Evolutionary conservation across 1,140 invertebrate genomes (phyloP).

Genomic region (Drosophila paulistorum): DNA sequence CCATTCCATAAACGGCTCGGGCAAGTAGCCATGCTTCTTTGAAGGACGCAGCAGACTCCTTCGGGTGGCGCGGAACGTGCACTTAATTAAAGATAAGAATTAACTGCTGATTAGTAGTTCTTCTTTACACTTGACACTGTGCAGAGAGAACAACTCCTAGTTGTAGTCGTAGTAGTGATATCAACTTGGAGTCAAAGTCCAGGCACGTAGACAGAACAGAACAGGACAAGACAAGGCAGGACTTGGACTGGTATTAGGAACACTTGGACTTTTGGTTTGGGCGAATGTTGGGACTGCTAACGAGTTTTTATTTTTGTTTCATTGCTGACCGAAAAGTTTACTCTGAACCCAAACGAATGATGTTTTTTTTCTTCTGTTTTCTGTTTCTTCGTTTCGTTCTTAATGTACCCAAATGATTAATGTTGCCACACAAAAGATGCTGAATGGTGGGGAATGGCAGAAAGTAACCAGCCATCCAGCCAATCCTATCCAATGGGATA

Average conservation of each 20-base stretch:
- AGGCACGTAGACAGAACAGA: constrained; percentile 54
- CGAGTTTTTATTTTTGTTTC: constrained; percentile 79
- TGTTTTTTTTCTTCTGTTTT: too few species aligned
- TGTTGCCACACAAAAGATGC: constrained; percentile 37
- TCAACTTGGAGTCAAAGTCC: constrained; percentile 42
- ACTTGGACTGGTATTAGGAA: constrained; percentile 9
- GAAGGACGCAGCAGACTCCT: constrained; percentile 19
- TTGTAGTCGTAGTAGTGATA: constrained; percentile 15
- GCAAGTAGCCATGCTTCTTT: constrained; percentile 15
- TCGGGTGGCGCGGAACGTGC: constrained; percentile 61
- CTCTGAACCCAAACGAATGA: background rate
- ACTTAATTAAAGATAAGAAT: constrained; percentile 82
- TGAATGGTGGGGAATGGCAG: background rate
- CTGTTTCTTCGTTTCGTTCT: constrained; percentile 22
- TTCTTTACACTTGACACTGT: constrained; percentile 81
- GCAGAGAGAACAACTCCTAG: constrained; percentile 28
- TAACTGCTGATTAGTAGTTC: constrained; percentile 82
- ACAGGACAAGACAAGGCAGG: background rate
- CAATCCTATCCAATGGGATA: too few species aligned
- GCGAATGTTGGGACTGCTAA: constrained; percentile 42
- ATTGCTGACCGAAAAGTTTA: constrained; percentile 56
- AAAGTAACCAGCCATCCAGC: background rate
- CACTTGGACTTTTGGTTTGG: background rate
- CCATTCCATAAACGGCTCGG: constrained; percentile 61
- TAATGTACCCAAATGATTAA: constrained; percentile 74